Evolutionary conservation across 2,113 vertebrate genomes (phyloP), one percentile per base, ranked within the genome.

Genomic region (Leptobrachium ailaonicum): DNA sequence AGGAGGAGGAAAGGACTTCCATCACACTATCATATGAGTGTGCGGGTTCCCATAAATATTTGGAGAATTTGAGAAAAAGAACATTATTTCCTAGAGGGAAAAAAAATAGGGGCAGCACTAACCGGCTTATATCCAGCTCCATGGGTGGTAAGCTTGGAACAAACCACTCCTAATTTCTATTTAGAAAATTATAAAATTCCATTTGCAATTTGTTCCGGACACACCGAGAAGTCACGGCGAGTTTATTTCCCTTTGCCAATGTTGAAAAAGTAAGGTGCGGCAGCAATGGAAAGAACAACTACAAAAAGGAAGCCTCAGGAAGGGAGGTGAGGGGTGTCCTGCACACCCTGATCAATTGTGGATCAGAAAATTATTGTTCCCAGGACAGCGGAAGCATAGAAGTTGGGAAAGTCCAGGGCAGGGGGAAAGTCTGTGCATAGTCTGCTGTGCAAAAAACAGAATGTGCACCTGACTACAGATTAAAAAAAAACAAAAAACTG

Each of bases 201-300:
- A 76, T 67, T 67, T 44, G 14, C 53, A 54, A 77, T 70, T 12
- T 45, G 66, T 70, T 77, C 50, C 50, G 47, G 50, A 44, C n/a
- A 60, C 40, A 20, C 3, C 12, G 66, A 66, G 40, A 66, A 79
- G 71, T 73, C 78, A 68, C 10, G 2, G 56, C 13, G 78, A 74
- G 78, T 67, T 80, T 43, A 73, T 67, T 43, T 6, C n/a, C 11
- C 64, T 47, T 69, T 53, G 60, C 32, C 45, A 66, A 45, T 10
- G 41, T 42, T 79, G 50, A 72, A 71, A 32, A 41, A 20, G 43
- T 41, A 68, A 80, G 78, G 78, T 67, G 78, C 53, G 78, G 78
- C 41, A 47, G 50, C 73, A 73, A 73, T 40, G 41, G 66, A 2
- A 70, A 77, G 66, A 4, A 72, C 32, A 64, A 32, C 72, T 54